Conservation (phyloP, 2,113 vertebrate species). For the Spea multiplicata region DNA sequence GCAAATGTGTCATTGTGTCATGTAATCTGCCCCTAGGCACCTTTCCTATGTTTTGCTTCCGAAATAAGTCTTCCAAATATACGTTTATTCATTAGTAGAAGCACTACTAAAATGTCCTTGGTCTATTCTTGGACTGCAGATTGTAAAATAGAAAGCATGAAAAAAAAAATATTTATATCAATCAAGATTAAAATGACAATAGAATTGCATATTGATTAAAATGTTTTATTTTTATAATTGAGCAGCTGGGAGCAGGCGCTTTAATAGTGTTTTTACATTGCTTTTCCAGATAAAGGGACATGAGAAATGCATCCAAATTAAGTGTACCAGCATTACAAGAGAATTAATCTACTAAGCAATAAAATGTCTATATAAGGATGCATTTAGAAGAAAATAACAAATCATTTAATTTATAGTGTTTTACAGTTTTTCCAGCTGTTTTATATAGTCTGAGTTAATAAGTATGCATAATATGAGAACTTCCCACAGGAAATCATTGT, state of each 20-base stretch:
- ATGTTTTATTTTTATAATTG: slow-evolving; percentile 41
- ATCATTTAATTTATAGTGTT: slow-evolving; percentile 1
- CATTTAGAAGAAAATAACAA: slow-evolving; percentile 16
- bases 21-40: background rate
- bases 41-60: too few species aligned
- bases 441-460: background rate
- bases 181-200: slow-evolving; percentile 40
- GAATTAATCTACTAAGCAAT: slow-evolving; percentile 30
- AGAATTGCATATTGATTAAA: slow-evolving; percentile 36
- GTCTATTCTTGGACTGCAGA: slow-evolving; percentile 10
- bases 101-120: slow-evolving; percentile 10
- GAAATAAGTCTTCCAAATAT: background rate
- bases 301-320: slow-evolving; percentile 33
- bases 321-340: slow-evolving; percentile 22
- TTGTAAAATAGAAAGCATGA: slow-evolving; percentile 4
- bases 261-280: slow-evolving; percentile 33
- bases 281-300: slow-evolving; percentile 23
- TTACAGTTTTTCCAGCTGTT: background rate
- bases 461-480: background rate
- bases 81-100: background rate
- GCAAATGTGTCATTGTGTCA: background rate
- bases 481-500: background rate
- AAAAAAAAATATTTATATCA: slow-evolving; percentile 23
- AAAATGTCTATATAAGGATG: slow-evolving; percentile 16
- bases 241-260: slow-evolving; percentile 30